These are phyloP conservation scores for Babyrousa celebensis DNA, from an alignment of 2,797 vertebrate genomes.

Conservation along the genomic window DNA sequence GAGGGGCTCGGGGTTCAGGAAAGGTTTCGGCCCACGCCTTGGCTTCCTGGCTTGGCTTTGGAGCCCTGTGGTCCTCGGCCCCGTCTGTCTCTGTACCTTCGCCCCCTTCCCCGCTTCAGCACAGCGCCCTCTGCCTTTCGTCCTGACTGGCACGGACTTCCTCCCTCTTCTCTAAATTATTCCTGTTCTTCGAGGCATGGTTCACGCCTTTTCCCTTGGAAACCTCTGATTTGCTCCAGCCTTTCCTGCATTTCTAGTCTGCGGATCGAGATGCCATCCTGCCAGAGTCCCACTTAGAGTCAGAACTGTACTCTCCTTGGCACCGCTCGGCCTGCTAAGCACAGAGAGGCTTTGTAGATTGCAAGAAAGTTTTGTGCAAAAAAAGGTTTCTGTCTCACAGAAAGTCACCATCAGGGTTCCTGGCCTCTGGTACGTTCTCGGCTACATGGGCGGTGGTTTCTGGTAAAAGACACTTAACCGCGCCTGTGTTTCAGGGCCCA, in stretches of 20 bases:
- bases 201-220: background rate
- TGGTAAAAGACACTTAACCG: background rate
- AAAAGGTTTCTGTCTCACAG: background rate
- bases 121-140: background rate
- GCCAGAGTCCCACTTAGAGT: background rate
- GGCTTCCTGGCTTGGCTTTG: background rate
- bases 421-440: background rate
- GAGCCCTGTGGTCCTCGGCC: background rate
- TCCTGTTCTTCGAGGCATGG: background rate
- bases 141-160: background rate
- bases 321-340: background rate
- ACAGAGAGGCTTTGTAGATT: background rate
- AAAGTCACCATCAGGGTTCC: constrained; percentile 13
- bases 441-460: constrained; percentile 22
- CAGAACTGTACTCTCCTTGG: background rate
- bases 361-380: constrained; percentile 31
- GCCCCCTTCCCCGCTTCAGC: background rate
- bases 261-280: background rate
- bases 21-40: background rate
- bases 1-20: background rate
- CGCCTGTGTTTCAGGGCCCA: background rate
- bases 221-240: constrained; percentile 15
- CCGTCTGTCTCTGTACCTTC: constrained; percentile 29
- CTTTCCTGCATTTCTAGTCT: constrained; percentile 39
- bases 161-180: background rate